A percentile compares a stretch with the other conserved stretches of the same genome.
These are phyloP conservation scores for Globodera ellingtonae DNA, from an alignment of 1,140 invertebrate species.

Conservation along the genomic window DNA sequence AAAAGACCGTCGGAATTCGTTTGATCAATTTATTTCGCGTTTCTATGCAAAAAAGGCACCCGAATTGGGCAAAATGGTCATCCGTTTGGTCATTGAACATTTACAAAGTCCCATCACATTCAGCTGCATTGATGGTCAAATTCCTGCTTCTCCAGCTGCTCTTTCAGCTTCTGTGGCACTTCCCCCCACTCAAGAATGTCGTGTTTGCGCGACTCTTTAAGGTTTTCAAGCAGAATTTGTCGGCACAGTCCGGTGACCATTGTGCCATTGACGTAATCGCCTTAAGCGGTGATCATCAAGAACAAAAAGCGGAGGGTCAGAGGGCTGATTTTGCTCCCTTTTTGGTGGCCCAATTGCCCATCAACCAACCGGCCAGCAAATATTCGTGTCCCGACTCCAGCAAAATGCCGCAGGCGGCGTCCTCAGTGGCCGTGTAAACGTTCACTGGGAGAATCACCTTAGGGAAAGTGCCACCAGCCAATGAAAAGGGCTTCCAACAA, in stretches of 20 bases:
- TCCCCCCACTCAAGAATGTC: constrained; percentile 35
- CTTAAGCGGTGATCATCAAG: constrained; percentile 6
- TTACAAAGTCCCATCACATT: background rate
- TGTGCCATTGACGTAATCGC: constrained; percentile 28
- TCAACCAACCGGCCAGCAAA: constrained; percentile 20
- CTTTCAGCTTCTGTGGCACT: constrained; percentile 26
- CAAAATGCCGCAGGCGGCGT: constrained; percentile 31
- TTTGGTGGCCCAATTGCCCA: background rate
- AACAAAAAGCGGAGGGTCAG: background rate
- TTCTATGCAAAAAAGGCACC: background rate
- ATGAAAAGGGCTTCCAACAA: background rate
- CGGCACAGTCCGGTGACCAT: constrained; percentile 31
- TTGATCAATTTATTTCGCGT: background rate
- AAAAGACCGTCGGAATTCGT: background rate
- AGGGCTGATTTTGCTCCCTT: background rate
- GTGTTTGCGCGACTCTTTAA: constrained; percentile 27
- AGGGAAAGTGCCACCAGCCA: background rate
- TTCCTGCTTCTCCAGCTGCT: constrained; percentile 26
- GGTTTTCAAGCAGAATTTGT: constrained; percentile 32
- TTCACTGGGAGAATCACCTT: constrained; percentile 23
- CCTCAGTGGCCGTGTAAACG: constrained; percentile 22
- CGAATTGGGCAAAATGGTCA: background rate
- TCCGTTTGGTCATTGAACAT: background rate
- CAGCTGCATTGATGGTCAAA: constrained; percentile 20
- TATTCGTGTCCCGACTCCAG: constrained; percentile 33